phyloP scores from a whole-genome alignment of 2,888 invertebrate species.

The Eudemis profundana region DNA sequence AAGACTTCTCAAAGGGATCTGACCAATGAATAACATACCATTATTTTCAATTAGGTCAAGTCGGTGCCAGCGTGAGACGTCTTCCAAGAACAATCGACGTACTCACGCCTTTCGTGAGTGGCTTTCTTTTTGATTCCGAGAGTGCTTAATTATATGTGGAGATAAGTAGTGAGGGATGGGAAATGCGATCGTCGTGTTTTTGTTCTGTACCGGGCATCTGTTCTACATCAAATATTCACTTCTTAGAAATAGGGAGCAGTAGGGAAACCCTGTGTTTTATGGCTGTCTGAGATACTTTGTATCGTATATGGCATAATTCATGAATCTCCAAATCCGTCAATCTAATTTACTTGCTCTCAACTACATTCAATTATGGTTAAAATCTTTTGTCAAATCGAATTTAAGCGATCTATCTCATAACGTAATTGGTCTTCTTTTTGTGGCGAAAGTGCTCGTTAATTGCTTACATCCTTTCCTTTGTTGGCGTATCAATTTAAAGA shows the following conservation, averaged over 20 bases:
- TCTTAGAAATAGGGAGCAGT: constrained; percentile 26
- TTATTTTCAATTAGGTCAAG: constrained; percentile 85
- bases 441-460: constrained; percentile 79
- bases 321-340: not conserved
- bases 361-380: constrained; percentile 9
- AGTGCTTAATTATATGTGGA: constrained; percentile 77
- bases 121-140: constrained; percentile 77
- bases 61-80: constrained; percentile 73
- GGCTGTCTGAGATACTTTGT: not conserved
- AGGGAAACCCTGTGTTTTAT: constrained; percentile 6
- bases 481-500: constrained; percentile 80
- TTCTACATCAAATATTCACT: constrained; percentile 56
- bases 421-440: constrained; percentile 59
- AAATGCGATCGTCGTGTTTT: constrained; percentile 67
- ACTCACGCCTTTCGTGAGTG: constrained; percentile 77
- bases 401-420: constrained; percentile 45
- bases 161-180: constrained; percentile 64
- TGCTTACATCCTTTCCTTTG: constrained; percentile 82
- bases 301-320: too few species aligned
- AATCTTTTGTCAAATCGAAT: constrained; percentile 28
- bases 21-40: constrained; percentile 76
- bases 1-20: constrained; percentile 69
- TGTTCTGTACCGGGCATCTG: constrained; percentile 65
- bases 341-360: not conserved
- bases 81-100: constrained; percentile 80